Evolutionary conservation across 1,140 invertebrate genomes (phyloP), one percentile per base, ranked within the genome.

Genomic region (Hormaphis cornu): DNA sequence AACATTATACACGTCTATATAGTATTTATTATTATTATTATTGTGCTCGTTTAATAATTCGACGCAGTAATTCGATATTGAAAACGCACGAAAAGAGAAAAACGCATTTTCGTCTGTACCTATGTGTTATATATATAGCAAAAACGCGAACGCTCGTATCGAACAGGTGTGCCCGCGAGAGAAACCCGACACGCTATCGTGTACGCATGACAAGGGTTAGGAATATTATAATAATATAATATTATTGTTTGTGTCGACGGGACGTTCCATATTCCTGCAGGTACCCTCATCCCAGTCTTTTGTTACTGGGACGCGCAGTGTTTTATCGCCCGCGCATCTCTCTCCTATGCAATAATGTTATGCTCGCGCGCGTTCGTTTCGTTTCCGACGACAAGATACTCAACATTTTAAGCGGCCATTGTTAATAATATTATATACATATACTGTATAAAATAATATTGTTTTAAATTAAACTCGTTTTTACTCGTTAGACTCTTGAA

Each of bases 211-310:
- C 48, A 63, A 63, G 28, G 59, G 42, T 63, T 63, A 20, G 48
- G 28, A 28, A n/a, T n/a, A n/a, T n/a, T n/a, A n/a, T n/a, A n/a
- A n/a, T n/a, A n/a, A n/a, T n/a, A n/a, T n/a, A n/a, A n/a, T n/a
- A n/a, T 30, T 53, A 48, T 63, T 48, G n/a, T 63, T 63, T 26
- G 46, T 28, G n/a, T 46, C 14, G 42, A 46, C 22, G n/a, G 28
- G 46, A 63, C 20, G 46, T 46, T 30, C 26, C 37, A 63, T 48
- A 24, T n/a, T n/a, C n/a, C n/a, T n/a, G n/a, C 42, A 18, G 42
- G 59, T 63, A 63, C 59, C 59, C 59, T 63, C 12, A 63, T 63
- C 24, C n/a, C n/a, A 63, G n/a, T 48, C 10, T 63, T 35, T 48
- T 46, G 48, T 63, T 63, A 35, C 42, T 46, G 42, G 26, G 33